Base-by-base conservation (phyloP, 1,140 invertebrate genomes). In the Papilio machaon region DNA sequence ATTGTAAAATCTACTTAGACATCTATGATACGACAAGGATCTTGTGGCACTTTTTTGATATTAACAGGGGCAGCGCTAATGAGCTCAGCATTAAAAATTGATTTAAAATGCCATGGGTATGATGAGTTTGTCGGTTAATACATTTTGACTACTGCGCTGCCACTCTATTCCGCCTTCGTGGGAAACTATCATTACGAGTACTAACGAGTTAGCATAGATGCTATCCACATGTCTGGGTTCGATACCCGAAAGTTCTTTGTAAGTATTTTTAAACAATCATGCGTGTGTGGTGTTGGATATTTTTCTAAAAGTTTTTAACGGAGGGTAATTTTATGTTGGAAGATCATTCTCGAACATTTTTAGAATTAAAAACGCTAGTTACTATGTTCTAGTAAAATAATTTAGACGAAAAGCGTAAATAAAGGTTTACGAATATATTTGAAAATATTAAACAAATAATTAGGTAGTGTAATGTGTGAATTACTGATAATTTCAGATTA, bases 181-280 rank as follows among this genome's bases (percentile, higher is more conserved):
- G 19, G 7, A 58, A 58, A 58, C 54, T 58, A 58, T n/a, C 6
- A 19, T 58, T 19, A 58, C 54, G 54, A 19, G 13, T 58, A 58
- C 54, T 58, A 58, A 60, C 38, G 58, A 30, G 8, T 78, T 58
- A 43, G 52, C 35, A 78, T n/a, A 0, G 30, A 58, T 78, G 76
- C 54, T n/a, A 67, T 67, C 58, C 77, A 79, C 46, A 67, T 79
- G 77, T 78, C 49, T 52, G 74, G 49, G 74, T 76, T 76, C 74
- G 74, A 76, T 76, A 76, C 46, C 74, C 73, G 47, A 43, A 15
- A 10, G 38, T 8, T 70, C 64, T 75, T 75, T 75, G 43, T 75
- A 75, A 4, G 43, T 75, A 75, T 49, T 75, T 49, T 46, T 75
- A 75, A 75, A 70, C 64, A 38, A 35, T 6, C 73, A 19, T 19